Percentiles rank a stretch among this genome's conserved stretches.
These are phyloP conservation scores for Gonatopus flavifemur DNA, from an alignment of 1,140 invertebrate species.

Conservation along the genomic window DNA sequence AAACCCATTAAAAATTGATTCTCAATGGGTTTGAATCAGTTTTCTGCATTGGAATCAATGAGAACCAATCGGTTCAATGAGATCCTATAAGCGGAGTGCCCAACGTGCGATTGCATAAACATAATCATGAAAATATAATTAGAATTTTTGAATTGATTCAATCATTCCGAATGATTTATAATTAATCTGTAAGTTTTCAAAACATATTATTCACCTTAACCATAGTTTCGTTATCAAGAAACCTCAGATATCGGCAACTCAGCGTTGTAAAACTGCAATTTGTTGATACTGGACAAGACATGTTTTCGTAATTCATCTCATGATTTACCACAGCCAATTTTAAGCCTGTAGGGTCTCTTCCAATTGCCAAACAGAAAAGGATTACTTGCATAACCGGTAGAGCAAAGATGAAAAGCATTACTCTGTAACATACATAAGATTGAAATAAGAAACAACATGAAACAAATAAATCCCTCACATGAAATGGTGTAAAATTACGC, in stretches of 20 bases:
- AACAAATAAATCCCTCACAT: too few species aligned
- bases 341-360: constrained; percentile 83
- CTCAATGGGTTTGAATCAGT: too few species aligned
- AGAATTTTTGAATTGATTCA: too few species aligned
- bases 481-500: too few species aligned
- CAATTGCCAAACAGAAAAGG: constrained; percentile 92
- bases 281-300: constrained; percentile 53
- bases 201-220: constrained; percentile 45
- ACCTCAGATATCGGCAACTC: constrained; percentile 75
- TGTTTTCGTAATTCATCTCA: constrained; percentile 68
- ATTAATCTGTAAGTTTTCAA: too few species aligned
- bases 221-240: constrained; percentile 68
- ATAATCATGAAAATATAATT: too few species aligned
- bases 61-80: too few species aligned
- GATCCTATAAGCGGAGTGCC: too few species aligned
- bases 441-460: not conserved
- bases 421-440: constrained; percentile 56
- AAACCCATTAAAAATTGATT: too few species aligned
- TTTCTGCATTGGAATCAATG: too few species aligned
- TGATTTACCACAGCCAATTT: constrained; percentile 84
- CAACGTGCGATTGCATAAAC: too few species aligned
- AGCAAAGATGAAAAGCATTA: constrained; percentile 90
- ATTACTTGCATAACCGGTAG: constrained; percentile 93
- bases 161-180: too few species aligned
- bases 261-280: constrained; percentile 71